phyloP scores from a whole-genome alignment of 2,797 vertebrate genomes.

The Labeo calbasu region DNA sequence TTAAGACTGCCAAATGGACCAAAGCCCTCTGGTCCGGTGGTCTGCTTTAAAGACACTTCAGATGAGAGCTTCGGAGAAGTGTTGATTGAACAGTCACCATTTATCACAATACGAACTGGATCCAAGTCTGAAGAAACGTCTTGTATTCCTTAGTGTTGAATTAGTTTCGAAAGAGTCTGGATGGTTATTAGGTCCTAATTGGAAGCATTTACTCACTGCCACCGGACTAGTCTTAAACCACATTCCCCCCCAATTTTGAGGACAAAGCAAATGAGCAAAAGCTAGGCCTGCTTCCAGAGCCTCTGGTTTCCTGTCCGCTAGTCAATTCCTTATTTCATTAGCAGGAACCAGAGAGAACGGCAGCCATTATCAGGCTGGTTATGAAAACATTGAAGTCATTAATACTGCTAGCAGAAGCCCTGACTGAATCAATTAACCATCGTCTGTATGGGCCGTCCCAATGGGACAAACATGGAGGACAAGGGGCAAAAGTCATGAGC shows the following conservation, averaged over 20 bases:
- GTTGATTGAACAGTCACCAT: conserved; percentile 35
- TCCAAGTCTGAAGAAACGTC: conserved; percentile 9
- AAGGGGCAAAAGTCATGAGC: conserved; percentile 45
- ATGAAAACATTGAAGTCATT: conserved; percentile 55
- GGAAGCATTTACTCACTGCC: conserved; percentile 7
- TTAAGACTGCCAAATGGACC: conserved; percentile 25
- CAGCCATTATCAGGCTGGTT: conserved; percentile 43
- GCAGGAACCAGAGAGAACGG: conserved; percentile 33
- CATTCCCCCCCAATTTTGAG: not conserved
- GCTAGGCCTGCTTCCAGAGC: conserved; percentile 21
- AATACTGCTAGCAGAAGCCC: conserved; percentile 51
- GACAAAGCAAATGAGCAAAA: conserved; percentile 52
- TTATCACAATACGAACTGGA: conserved; percentile 30
- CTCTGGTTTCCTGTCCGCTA: conserved; percentile 20
- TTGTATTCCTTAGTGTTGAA: conserved; percentile 7
- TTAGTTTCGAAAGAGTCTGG: conserved; percentile 24
- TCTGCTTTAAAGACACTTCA: conserved; percentile 34
- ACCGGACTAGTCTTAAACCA: not conserved
- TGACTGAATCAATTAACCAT: conserved; percentile 50
- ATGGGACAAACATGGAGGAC: conserved; percentile 26
- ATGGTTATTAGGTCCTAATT: conserved; percentile 30
- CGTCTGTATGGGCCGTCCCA: conserved; percentile 19
- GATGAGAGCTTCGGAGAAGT: conserved; percentile 16
- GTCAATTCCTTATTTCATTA: conserved; percentile 45
- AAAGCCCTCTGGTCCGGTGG: conserved; percentile 13